Percentiles rank a stretch among this genome's conserved stretches.
phyloP scores from a whole-genome alignment of 2,888 invertebrate genomes.

The Platycheirus albimanus region DNA sequence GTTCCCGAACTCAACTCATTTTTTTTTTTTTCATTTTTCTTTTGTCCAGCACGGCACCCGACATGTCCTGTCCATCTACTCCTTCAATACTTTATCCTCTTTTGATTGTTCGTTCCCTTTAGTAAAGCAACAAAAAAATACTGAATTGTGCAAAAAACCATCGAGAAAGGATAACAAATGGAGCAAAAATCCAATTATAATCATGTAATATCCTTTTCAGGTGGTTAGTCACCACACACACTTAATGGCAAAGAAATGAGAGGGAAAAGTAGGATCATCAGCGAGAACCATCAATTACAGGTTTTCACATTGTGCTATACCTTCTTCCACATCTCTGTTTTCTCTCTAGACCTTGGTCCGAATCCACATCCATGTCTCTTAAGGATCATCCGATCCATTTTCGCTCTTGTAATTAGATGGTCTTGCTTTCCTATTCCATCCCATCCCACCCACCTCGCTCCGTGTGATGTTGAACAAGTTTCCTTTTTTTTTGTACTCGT shows the following conservation, averaged over 20 bases:
- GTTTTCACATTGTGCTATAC: conserved; percentile 55
- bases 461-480: too few species aligned
- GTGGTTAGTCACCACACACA: conserved; percentile 60
- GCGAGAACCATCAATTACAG: conserved; percentile 68
- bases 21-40: conserved; percentile 4
- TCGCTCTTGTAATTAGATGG: conserved; percentile 64
- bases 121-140: background rate
- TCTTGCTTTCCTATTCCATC: background rate
- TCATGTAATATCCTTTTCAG: conserved; percentile 69
- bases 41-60: background rate
- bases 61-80: conserved; percentile 26
- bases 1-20: conserved; percentile 28
- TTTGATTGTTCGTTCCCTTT: conserved; percentile 42
- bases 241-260: conserved; percentile 47
- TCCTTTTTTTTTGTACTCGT: too few species aligned
- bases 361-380: conserved; percentile 8
- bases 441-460: too few species aligned
- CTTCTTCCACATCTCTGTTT: too few species aligned
- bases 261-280: conserved; percentile 26
- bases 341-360: too few species aligned
- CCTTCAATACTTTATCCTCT: conserved; percentile 47
- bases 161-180: conserved; percentile 52
- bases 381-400: conserved; percentile 55
- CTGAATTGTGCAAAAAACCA: too few species aligned
- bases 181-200: conserved; percentile 51